These are phyloP conservation scores for Carassius gibelio DNA, from an alignment of 2,113 vertebrate genomes.

Conservation along the genomic window DNA sequence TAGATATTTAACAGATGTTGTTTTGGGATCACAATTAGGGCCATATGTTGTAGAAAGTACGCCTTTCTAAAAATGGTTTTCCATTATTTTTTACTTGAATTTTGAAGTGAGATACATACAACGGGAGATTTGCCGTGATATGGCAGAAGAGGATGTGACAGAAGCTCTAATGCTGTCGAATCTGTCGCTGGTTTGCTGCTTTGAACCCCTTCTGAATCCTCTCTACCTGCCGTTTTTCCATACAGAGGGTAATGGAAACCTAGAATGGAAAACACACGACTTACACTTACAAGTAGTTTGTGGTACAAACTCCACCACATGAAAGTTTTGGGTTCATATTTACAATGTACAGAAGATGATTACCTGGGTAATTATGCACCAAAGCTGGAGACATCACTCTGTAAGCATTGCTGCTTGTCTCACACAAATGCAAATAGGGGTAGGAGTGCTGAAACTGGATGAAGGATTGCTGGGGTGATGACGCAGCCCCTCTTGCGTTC, in stretches of 20 bases:
- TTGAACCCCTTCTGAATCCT: slow-evolving; percentile 89
- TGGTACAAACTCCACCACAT: not conserved
- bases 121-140: slow-evolving; percentile 93
- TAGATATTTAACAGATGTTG: no score
- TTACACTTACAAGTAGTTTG: not conserved
- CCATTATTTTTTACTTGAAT: no score
- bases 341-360: slow-evolving; percentile 39
- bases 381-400: slow-evolving; percentile 92
- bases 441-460: slow-evolving; percentile 96
- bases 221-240: slow-evolving; percentile 95
- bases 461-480: slow-evolving; percentile 93
- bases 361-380: slow-evolving; percentile 96
- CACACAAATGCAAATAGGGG: slow-evolving; percentile 94
- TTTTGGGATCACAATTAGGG: no score
- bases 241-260: slow-evolving; percentile 98
- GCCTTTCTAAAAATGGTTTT: no score
- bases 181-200: slow-evolving; percentile 86
- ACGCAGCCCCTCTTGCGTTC: slow-evolving; percentile 83
- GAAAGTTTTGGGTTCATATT: not conserved
- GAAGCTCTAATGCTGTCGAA: slow-evolving; percentile 88
- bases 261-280: slow-evolving; percentile 42
- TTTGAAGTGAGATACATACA: slow-evolving; percentile 76
- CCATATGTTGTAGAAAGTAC: no score
- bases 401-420: slow-evolving; percentile 87
- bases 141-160: slow-evolving; percentile 90